Base-by-base conservation (phyloP, 64 coral and sea anemone genomes). In the Exaiptasia diaphana region DNA sequence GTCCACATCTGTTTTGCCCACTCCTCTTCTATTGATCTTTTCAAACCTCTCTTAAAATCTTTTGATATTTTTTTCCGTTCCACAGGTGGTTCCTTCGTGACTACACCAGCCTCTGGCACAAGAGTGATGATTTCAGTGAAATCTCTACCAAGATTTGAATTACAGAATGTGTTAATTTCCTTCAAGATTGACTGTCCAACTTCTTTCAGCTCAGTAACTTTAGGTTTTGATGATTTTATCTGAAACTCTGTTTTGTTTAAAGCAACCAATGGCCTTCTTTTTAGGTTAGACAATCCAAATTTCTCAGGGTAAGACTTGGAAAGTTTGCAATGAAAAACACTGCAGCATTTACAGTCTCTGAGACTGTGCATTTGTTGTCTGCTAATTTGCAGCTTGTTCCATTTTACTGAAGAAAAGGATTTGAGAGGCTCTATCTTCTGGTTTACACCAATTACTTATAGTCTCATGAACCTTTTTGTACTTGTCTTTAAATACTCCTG, bases 71-170 rank as follows among this genome's bases (percentile, higher is more conserved):
- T 72, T 45, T 72, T 72, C 26, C 17, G 41, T 39, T 72, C 38
- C 20, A 2, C 18, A 38, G 40, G 18, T 18, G 20, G 18, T 45
- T 41, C 0, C 21, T 72, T 72, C 40, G n/a, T 22, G 20, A 33
- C 24, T 5, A 53, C 11, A 15, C 20, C 35, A 32, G 50, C n/a
- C 30, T 75, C 24, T 53, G 71, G 71, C 17, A 52, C 71, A 75
- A 30, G 42, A 52, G 50, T 44, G 1, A 75, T 22, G n/a, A 75
- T 32, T 22, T 75, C 71, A 75, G 24, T 75, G n/a, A 75, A 75
- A 25, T 7, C 7, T 32, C 53, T 75, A 12, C 72, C 44, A 48
- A 35, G 44, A 17, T 75, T 33, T 50, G 26, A 41, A 17, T 54
- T 50, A 32, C 72, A 75, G 2, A 28, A 30, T 10, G 27, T 75